Evolutionary conservation across 2,113 vertebrate genomes (phyloP).

Genomic region (Phalacrocorax aristotelis): DNA sequence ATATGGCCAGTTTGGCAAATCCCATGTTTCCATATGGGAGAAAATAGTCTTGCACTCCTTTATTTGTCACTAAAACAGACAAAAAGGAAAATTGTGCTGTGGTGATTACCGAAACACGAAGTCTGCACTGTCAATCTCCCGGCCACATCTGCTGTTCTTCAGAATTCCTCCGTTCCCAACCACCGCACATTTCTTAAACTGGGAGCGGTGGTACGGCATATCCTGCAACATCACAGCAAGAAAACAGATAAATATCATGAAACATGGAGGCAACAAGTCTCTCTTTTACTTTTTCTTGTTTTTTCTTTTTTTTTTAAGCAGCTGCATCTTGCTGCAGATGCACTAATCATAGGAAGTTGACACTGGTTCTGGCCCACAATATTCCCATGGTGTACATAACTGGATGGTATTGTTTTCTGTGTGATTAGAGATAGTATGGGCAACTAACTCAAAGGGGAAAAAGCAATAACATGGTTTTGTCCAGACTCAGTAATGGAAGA

Average conservation of each 20-base stretch:
- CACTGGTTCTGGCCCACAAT: background rate
- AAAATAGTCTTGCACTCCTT: background rate
- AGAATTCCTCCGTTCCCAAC: slow-evolving; percentile 96
- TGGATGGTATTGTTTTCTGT: background rate
- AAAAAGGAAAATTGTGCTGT: too few species aligned
- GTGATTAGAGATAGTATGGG: background rate
- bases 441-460: background rate
- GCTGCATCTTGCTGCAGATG: background rate
- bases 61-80: background rate
- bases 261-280: background rate
- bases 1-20: background rate
- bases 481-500: background rate
- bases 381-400: background rate
- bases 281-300: background rate
- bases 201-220: slow-evolving; percentile 93
- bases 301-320: background rate
- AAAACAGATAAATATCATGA: background rate
- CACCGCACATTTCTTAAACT: slow-evolving; percentile 97
- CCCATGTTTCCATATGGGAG: background rate
- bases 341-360: rapidly evolving
- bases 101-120: slow-evolving; percentile 89
- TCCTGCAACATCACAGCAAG: slow-evolving; percentile 75
- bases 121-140: slow-evolving; percentile 92
- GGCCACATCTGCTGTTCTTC: slow-evolving; percentile 94
- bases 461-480: background rate